Evolutionary conservation across 2,113 vertebrate genomes (phyloP), one percentile per base, ranked within the genome.

Genomic region (Bettongia penicillata): DNA sequence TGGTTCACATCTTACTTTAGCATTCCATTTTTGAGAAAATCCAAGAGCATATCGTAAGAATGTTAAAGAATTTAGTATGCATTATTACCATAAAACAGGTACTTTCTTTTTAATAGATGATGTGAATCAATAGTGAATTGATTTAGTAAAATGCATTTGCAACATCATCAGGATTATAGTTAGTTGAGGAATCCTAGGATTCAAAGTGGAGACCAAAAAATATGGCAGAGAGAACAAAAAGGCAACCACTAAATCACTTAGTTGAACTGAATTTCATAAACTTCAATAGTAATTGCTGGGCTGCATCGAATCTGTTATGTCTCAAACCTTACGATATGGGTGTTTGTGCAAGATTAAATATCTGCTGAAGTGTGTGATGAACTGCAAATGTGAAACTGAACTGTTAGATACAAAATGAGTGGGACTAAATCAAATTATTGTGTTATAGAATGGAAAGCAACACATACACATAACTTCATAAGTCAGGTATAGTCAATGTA

Each of bases 301-400:
- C 0, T 43, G 51, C 95, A 91, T 95, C 51, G 92, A 52, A 91
- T 94, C 49, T 50, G 91, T 47, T 47, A 90, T 51, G 84, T 97
- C 97, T 97, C 95, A 95, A 96, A 89, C 92, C 51, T 95, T 53
- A 91, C 91, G 68, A 96, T 96, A 96, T 3, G 92, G 1, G 28
- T 91, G 52, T 93, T 96, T 96, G 77, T 96, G 51, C 77, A 97
- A 98, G 96, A 93, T 97, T 96, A 98, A 97, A 96, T 93, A 94
- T 95, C 89, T 97, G 84, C 90, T 97, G 89, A 97, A 26, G 61
- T 95, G 26, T 95, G 89, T 93, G 96, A 97, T 96, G 91, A 97
- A 97, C 95, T 93, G 48, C 43, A 94, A 43, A 68, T 68, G 91
- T 90, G 93, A 95, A 97, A 94, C 43, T 37, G 37, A 94, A 96